Evolutionary conservation across 35 echinoderm and acorn worm genomes (phyloP), one percentile per base, ranked within the genome.

Genomic region (Stichopus chloronotus): DNA sequence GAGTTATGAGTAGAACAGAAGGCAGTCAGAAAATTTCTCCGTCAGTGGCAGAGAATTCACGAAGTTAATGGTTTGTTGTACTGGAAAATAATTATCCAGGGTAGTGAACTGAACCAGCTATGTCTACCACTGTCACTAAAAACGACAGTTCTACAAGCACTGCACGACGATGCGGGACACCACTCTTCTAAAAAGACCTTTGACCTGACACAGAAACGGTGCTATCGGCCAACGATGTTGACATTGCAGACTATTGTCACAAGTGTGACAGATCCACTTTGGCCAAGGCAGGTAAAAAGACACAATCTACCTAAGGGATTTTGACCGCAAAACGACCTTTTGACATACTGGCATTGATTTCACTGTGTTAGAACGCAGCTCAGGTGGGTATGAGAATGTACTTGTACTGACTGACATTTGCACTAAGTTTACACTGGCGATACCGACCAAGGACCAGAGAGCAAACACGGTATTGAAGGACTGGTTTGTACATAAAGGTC

Each of bases 371-470:
- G 91, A 92, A 92, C 56, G 23, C 14, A 80, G 77, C 25, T 56
- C 56, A 19, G 59, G 76, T 92, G n/a, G 76, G 7, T 16, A 78
- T 8, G 78, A 81, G 11, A 81, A 81, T 30, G 5, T 52, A 55
- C 23, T 81, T 81, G 78, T 81, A 7, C 14, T 81, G 78, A 93
- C 92, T 4, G 92, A 93, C 68, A 86, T 93, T 14, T 93, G 52
- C 55, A 76, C 92, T 4, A 93, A 93, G 69, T 92, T 94, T 25
- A 94, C 84, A 43, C 72, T n/a, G 56, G 92, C 92, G 4, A 79
- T 94, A 56, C 92, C 72, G 55, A 87, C 84, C 19, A 94, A 63
- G 61, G 72, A 94, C 82, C 65, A 94, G 56, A 87, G 65, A 20
- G 92, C 92, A 24, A 61, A n/a, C 16, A 88, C 92, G 19, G 58